phyloP scores from a whole-genome alignment of 1,140 invertebrate species.

The Drosophila pruinosa region DNA sequence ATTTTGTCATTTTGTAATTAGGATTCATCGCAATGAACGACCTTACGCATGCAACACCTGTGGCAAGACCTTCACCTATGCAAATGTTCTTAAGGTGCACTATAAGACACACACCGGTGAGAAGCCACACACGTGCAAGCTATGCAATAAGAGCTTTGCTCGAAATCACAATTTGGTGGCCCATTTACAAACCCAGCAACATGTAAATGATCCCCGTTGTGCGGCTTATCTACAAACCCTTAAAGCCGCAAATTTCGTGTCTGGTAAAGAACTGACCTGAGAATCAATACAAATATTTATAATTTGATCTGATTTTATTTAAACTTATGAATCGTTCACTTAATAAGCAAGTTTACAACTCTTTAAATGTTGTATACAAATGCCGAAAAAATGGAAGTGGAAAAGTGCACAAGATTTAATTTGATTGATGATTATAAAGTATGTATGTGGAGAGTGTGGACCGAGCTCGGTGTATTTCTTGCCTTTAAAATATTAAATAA shows the following conservation, averaged over 20 bases:
- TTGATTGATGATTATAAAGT: slow-evolving; percentile 33
- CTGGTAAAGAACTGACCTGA: neutral
- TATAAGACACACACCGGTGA: slow-evolving; percentile 82
- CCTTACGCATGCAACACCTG: slow-evolving; percentile 88
- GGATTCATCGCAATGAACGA: slow-evolving; percentile 89
- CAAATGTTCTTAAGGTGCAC: slow-evolving; percentile 86
- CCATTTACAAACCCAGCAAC: slow-evolving; percentile 74
- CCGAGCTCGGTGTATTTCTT: neutral
- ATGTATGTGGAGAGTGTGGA: neutral
- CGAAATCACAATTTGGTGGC: slow-evolving; percentile 74
- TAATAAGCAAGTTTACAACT: slow-evolving; percentile 52
- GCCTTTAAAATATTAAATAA: slow-evolving; percentile 74
- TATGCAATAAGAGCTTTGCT: slow-evolving; percentile 73
- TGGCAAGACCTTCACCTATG: slow-evolving; percentile 88
- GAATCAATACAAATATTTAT: slow-evolving; percentile 13
- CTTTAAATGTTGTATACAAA: slow-evolving; percentile 52
- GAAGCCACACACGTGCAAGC: slow-evolving; percentile 68
- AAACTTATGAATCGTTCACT: slow-evolving; percentile 36
- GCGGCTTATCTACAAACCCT: slow-evolving; percentile 40
- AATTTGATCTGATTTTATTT: slow-evolving; percentile 57
- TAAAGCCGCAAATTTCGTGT: slow-evolving; percentile 4
- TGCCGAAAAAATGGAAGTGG: slow-evolving; percentile 30
- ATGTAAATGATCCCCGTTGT: slow-evolving; percentile 67
- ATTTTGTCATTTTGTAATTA: slow-evolving; percentile 11
- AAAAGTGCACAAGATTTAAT: slow-evolving; percentile 40